Base-by-base conservation (phyloP, 1,140 invertebrate species). In the Habropoda laboriosa region DNA sequence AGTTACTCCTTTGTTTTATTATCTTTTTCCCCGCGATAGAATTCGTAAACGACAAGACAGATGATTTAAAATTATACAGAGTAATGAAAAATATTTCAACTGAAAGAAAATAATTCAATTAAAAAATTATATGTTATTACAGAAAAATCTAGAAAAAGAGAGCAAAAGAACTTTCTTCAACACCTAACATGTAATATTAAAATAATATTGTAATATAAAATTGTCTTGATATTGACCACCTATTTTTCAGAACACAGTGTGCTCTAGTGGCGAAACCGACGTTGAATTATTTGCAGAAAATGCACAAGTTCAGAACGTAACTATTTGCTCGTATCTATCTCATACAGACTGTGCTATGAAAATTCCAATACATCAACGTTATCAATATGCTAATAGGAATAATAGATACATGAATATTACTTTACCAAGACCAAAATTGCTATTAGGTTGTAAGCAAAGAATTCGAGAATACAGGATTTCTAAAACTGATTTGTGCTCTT, bases 361-460 rank as follows among this genome's bases (percentile, higher is more conserved):
- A 30, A 58, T 93, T 24, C 91, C 91, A 24, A 57, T 93, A 80
- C 92, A 93, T 81, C 90, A 93, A 32, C 86, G 93, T 27, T 93
- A 93, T 67, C 91, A 89, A 32, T 87, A 87, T 66, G 84, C 92
- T 7, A 84, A 24, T 8, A n/a, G 78, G 2, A 70, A 74, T 51
- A 88, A 84, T 24, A 80, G 71, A 38, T 90, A 90, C 47, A 49
- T 86, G 10, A 86, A 88, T 71, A 55, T 91, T 6, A 83, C 42
- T 16, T 35, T 93, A 13, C 86, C 85, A 18, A 61, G 82, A 32
- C 87, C 90, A 27, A 83, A 82, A 32, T 61, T 93, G 32, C 79
- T 93, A 12, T 61, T 93, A 24, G 90, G 92, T 0, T 93, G 93
- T 51, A 86, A 72, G 72, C n/a, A 91, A 27, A 86, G 84, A 66